phyloP scores from a whole-genome alignment of 2,888 invertebrate genomes.

The Ormyrus rosae region DNA sequence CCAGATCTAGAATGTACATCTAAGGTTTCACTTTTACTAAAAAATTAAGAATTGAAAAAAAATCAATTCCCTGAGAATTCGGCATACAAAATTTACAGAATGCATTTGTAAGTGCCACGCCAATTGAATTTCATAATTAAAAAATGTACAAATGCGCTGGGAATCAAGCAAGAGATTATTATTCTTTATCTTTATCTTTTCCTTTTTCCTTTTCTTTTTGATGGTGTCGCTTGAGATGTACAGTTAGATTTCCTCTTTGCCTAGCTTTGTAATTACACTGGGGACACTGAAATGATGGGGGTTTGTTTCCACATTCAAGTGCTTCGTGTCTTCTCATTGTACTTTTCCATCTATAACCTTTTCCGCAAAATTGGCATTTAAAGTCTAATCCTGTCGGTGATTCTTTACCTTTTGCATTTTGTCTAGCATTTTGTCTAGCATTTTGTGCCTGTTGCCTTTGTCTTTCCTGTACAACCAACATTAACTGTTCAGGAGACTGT shows the following conservation, averaged over 20 bases:
- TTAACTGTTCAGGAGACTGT: slow-evolving; percentile 22
- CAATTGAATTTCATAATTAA: neutral
- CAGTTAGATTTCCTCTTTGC: slow-evolving; percentile 88
- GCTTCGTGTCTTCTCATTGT: slow-evolving; percentile 89
- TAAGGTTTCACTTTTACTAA: no score
- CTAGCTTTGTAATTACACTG: slow-evolving; percentile 87
- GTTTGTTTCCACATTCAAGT: slow-evolving; percentile 90
- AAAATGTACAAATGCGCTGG: slow-evolving; percentile 24
- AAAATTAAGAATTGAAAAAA: no score
- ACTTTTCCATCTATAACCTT: slow-evolving; percentile 91
- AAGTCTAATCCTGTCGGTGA: slow-evolving; percentile 38
- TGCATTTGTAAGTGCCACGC: no score
- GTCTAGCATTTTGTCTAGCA: neutral
- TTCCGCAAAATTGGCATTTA: slow-evolving; percentile 81
- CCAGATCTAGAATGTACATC: no score
- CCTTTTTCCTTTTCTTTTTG: slow-evolving; percentile 59
- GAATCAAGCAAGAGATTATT: neutral
- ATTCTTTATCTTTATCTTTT: no score
- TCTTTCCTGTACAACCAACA: slow-evolving; percentile 38
- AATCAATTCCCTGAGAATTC: no score
- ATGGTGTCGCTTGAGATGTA: slow-evolving; percentile 89
- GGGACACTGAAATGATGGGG: slow-evolving; percentile 88
- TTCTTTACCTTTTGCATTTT: slow-evolving; percentile 12
- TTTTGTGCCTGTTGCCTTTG: neutral
- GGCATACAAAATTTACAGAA: no score